phyloP scores from a whole-genome alignment of 2,113 vertebrate genomes.

The Lutjanus erythropterus region DNA sequence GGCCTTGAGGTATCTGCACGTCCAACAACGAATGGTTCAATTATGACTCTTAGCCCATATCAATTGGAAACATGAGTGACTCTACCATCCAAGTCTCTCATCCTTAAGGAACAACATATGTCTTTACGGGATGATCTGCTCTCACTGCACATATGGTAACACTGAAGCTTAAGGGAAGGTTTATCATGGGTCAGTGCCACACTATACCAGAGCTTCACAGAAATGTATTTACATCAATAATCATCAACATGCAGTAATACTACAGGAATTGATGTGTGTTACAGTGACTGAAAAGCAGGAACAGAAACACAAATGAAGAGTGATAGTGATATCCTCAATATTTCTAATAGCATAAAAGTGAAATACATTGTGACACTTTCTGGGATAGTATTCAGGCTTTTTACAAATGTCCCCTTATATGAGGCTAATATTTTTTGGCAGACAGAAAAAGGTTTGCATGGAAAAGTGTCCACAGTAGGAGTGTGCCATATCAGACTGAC shows the following conservation, averaged over 20 bases:
- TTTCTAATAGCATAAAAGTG: not conserved
- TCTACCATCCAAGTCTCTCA: slow-evolving; percentile 29
- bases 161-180: slow-evolving; percentile 41
- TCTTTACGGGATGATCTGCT: slow-evolving; percentile 14
- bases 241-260: slow-evolving; percentile 11
- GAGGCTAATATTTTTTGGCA: not conserved
- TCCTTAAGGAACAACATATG: slow-evolving; percentile 61
- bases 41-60: slow-evolving; percentile 48
- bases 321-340: not conserved
- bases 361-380: slow-evolving; percentile 17
- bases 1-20: slow-evolving; percentile 46
- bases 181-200: slow-evolving; percentile 39
- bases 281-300: not conserved
- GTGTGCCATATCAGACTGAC: no score
- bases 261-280: not conserved
- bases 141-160: slow-evolving; percentile 59
- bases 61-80: slow-evolving; percentile 67
- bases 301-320: not conserved
- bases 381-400: not conserved
- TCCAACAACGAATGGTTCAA: slow-evolving; percentile 47
- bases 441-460: no score
- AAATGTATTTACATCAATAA: slow-evolving; percentile 41
- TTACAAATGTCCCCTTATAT: not conserved
- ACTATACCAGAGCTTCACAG: slow-evolving; percentile 18
- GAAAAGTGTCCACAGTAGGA: no score